Conservation (phyloP, 2,888 invertebrate genomes). For the Monoplex corrugatus region DNA sequence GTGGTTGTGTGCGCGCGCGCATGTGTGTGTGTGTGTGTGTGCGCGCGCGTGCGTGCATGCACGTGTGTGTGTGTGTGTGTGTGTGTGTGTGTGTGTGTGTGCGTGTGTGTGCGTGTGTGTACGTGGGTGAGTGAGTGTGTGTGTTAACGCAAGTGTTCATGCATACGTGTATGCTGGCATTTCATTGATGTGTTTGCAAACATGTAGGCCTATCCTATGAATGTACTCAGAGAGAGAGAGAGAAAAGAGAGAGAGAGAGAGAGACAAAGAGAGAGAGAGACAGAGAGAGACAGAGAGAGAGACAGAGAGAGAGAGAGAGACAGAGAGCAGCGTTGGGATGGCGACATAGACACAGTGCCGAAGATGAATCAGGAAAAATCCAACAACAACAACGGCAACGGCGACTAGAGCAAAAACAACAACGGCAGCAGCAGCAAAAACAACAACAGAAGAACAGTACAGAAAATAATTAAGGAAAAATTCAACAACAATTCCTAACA, state of each 20-base stretch:
- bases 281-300: neutral
- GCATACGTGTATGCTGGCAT: no score
- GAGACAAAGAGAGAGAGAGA: neutral
- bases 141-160: neutral
- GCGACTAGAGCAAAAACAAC: neutral
- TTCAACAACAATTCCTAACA: no score
- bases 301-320: slow-evolving; percentile 1
- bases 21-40: neutral
- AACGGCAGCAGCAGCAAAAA: neutral
- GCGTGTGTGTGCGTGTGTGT: neutral
- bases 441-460: neutral
- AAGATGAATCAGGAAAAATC: neutral
- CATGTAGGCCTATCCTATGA: no score
- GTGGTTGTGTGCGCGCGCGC: neutral
- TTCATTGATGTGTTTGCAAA: no score
- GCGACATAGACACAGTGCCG: neutral
- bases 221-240: neutral
- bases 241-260: slow-evolving; percentile 33
- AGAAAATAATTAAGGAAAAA: neutral
- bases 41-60: neutral
- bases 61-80: neutral
- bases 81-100: slow-evolving; percentile 8
- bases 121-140: neutral
- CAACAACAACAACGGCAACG: neutral
- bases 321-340: neutral